These are phyloP conservation scores for Pantherophis guttatus DNA, from an alignment of 2,113 vertebrate species.

Conservation along the genomic window DNA sequence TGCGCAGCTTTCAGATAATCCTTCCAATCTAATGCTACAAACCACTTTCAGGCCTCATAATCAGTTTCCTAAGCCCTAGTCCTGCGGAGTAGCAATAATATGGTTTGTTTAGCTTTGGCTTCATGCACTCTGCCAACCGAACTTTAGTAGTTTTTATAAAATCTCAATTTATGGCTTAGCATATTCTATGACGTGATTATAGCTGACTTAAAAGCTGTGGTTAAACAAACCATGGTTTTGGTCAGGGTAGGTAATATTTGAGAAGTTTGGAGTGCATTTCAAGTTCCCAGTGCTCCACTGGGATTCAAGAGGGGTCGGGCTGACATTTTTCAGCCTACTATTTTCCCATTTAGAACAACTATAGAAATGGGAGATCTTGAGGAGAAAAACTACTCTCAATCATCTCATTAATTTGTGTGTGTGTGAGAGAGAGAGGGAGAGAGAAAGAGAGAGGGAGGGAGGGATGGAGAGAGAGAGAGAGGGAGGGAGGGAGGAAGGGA, in stretches of 20 bases:
- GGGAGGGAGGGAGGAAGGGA: no score
- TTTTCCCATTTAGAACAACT: neutral
- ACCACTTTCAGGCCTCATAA: constrained; percentile 1
- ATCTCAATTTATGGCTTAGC: neutral
- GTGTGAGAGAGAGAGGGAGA: no score
- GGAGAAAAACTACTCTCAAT: neutral
- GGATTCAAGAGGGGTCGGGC: neutral
- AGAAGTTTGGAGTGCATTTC: neutral
- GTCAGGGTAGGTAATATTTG: neutral
- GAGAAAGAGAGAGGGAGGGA: no score
- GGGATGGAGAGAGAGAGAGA: no score
- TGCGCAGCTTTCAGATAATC: constrained; percentile 64
- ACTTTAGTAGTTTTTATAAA: neutral
- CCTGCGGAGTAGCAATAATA: neutral
- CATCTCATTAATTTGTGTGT: neutral
- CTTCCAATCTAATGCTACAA: constrained; percentile 30
- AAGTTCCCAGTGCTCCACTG: neutral
- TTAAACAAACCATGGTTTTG: neutral
- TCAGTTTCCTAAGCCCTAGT: neutral
- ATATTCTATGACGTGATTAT: neutral
- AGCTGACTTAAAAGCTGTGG: neutral
- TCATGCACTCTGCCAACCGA: neutral
- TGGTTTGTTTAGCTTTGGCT: neutral
- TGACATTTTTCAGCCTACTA: neutral
- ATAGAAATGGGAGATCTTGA: neutral